Percentiles rank a stretch among this genome's conserved stretches.
Conservation (phyloP, 2,113 vertebrate species). For the Burhinus bistriatus region DNA sequence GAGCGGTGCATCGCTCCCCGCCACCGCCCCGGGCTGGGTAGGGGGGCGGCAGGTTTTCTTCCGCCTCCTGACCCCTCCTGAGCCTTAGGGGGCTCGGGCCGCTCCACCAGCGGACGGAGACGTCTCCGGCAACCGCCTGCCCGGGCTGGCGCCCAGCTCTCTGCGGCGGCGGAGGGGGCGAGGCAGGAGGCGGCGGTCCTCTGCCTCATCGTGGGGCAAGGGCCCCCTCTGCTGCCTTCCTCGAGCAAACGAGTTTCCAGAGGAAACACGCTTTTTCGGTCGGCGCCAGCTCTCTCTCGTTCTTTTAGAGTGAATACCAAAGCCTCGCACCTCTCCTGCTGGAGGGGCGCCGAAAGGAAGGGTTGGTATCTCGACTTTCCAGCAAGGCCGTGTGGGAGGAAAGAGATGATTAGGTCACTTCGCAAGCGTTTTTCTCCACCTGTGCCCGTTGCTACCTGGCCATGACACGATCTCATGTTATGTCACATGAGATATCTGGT, state of each 20-base stretch:
- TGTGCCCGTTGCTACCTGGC: background rate
- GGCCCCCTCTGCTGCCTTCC: constrained; percentile 51
- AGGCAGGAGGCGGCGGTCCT: no score
- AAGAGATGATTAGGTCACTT: background rate
- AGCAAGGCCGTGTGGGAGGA: background rate
- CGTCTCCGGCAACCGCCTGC: fast-evolving
- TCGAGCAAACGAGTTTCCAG: background rate
- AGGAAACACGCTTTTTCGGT: background rate
- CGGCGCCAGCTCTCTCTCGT: no score
- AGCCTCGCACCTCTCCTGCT: fast-evolving
- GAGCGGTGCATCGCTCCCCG: background rate
- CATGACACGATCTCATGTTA: background rate
- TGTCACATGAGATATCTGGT: background rate
- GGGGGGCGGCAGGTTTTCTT: background rate
- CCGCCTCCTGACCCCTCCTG: background rate
- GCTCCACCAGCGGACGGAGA: fast-evolving
- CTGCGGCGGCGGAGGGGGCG: no score
- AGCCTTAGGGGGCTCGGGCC: fast-evolving
- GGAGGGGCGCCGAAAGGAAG: no score
- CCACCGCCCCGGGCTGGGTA: no score
- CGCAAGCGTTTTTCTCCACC: background rate
- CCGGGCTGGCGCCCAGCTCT: fast-evolving
- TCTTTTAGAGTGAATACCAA: fast-evolving
- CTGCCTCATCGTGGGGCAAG: background rate
- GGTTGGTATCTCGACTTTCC: background rate